Evolutionary conservation across 2,797 vertebrate species (phyloP).

Genomic region (Benthosema pterotum): DNA sequence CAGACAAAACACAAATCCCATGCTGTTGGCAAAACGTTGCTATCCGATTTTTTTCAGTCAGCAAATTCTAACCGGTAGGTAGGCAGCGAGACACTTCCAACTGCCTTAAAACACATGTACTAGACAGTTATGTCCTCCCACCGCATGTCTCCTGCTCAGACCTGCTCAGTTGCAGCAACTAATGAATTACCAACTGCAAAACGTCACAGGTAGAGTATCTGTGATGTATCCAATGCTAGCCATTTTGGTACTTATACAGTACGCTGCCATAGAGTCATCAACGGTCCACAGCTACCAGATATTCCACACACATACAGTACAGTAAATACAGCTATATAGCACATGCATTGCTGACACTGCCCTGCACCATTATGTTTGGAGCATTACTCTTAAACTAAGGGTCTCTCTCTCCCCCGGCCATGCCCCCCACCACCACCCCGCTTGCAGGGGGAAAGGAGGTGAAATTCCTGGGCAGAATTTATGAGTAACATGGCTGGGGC

Average conservation of each 20-base stretch:
- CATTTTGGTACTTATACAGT: conserved; percentile 10
- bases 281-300: conserved; percentile 24
- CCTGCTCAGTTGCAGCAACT: not conserved
- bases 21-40: conserved; percentile 52
- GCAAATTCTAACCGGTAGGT: conserved; percentile 49
- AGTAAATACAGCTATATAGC: conserved; percentile 22
- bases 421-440: not conserved
- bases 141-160: conserved; percentile 33
- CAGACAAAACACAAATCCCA: conserved; percentile 49
- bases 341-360: conserved; percentile 9
- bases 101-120: conserved; percentile 52
- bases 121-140: conserved; percentile 64
- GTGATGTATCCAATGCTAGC: not conserved
- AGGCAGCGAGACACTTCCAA: conserved; percentile 32
- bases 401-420: not conserved
- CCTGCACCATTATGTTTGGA: not conserved
- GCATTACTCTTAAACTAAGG: not conserved
- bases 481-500: conserved; percentile 46
- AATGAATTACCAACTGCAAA: too few relatives aligned
- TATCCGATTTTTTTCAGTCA: conserved; percentile 48
- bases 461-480: conserved; percentile 54
- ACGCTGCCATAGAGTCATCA: conserved; percentile 9
- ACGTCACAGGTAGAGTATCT: too few relatives aligned
- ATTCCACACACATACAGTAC: conserved; percentile 5
- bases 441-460: conserved; percentile 23